phyloP scores from a whole-genome alignment of 2,113 vertebrate species.

The Anser cygnoides region DNA sequence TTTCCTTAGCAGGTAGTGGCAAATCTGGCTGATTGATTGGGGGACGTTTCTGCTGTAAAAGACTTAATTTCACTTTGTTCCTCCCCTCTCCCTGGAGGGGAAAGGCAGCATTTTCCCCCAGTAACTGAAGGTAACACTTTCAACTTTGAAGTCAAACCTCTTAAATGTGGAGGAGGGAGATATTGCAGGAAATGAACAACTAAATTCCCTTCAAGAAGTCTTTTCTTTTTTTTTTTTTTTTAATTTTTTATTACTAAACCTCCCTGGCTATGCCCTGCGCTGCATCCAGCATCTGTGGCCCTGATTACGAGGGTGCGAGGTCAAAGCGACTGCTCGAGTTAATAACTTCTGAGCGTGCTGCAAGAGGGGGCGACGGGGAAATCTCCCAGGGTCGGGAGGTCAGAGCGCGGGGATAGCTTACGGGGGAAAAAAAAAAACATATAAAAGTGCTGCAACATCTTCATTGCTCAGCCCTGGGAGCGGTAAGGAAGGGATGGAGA shows the following conservation, averaged over 20 bases:
- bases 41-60: neutral
- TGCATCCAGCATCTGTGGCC: neutral
- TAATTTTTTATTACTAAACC: neutral
- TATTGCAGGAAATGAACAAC: neutral
- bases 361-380: neutral
- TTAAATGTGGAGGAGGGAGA: neutral
- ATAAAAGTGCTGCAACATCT: neutral
- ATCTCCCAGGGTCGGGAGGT: neutral
- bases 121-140: accelerated
- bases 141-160: neutral
- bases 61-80: neutral
- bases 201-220: neutral
- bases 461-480: neutral
- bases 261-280: accelerated
- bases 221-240: neutral
- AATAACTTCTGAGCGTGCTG: neutral
- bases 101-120: neutral
- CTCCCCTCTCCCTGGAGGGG: neutral
- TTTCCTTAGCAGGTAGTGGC: neutral
- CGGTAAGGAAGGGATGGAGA: accelerated
- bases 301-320: neutral
- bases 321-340: neutral
- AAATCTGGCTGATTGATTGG: neutral
- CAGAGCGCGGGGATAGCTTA: neutral
- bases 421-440: neutral